phyloP scores from a whole-genome alignment of 2,888 invertebrate genomes.

The Lysandra bellargus region DNA sequence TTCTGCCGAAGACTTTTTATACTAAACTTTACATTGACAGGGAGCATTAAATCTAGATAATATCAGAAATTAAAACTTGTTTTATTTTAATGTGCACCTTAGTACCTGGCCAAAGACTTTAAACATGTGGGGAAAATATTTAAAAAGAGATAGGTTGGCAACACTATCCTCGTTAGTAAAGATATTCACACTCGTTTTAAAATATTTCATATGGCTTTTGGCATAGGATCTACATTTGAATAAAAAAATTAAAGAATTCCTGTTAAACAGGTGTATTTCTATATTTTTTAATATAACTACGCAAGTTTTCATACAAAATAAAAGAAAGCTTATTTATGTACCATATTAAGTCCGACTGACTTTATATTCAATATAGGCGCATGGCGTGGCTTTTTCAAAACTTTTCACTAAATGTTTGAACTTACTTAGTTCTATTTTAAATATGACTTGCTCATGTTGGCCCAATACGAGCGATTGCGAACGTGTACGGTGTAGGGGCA shows the following conservation, averaged over 20 bases:
- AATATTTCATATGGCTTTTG: constrained; percentile 1
- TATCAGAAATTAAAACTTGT: too few relatives aligned
- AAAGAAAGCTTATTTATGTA: constrained; percentile 14
- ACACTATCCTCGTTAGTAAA: not conserved
- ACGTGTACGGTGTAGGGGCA: too few relatives aligned
- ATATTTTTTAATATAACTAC: not conserved
- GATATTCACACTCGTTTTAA: not conserved
- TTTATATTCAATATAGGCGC: not conserved
- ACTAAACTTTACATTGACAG: too few relatives aligned
- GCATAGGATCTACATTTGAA: not conserved
- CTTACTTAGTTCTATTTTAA: too few relatives aligned
- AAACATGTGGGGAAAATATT: not conserved
- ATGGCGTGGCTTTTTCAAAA: too few relatives aligned
- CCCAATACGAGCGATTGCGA: too few relatives aligned
- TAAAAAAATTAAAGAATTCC: constrained; percentile 10
- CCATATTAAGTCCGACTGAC: not conserved
- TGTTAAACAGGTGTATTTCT: not conserved
- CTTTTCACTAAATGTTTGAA: too few relatives aligned
- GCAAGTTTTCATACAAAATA: not conserved
- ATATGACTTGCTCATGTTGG: too few relatives aligned
- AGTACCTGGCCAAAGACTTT: not conserved
- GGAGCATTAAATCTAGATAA: too few relatives aligned
- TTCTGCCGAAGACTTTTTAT: too few relatives aligned
- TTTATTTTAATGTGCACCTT: too few relatives aligned
- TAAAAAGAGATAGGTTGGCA: not conserved